Conservation (phyloP, 2,797 vertebrate species). For the Pantherophis alleghaniensis region DNA sequence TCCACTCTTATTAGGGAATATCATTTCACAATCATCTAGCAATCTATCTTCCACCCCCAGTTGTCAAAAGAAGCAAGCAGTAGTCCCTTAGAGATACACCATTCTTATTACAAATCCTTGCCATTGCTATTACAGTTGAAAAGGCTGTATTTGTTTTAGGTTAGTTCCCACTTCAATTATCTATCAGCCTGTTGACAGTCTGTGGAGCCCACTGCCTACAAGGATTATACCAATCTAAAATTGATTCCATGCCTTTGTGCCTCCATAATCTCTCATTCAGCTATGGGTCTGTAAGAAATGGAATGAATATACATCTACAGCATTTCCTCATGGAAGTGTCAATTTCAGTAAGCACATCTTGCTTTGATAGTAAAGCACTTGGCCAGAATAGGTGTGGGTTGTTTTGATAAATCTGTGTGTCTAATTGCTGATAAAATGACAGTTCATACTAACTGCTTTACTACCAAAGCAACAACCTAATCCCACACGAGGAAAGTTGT, state of each 20-base stretch:
- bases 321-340: background rate
- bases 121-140: conserved; percentile 36
- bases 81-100: conserved; percentile 41
- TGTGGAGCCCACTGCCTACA: background rate
- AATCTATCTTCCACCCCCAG: conserved; percentile 62
- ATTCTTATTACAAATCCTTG: conserved; percentile 41
- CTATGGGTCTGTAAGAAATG: background rate
- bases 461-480: background rate
- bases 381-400: background rate
- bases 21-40: conserved; percentile 58
- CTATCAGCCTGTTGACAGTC: conserved; percentile 18
- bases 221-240: background rate
- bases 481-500: background rate
- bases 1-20: conserved; percentile 64
- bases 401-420: background rate
- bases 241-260: background rate
- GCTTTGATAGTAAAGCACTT: background rate
- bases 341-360: background rate
- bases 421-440: background rate
- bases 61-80: conserved; percentile 57
- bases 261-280: background rate
- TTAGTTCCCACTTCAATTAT: conserved; percentile 35
- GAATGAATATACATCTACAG: background rate
- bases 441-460: background rate
- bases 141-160: conserved; percentile 36